Evolutionary conservation across 2,113 vertebrate genomes (phyloP).

Genomic region (Tonatia bakeri): DNA sequence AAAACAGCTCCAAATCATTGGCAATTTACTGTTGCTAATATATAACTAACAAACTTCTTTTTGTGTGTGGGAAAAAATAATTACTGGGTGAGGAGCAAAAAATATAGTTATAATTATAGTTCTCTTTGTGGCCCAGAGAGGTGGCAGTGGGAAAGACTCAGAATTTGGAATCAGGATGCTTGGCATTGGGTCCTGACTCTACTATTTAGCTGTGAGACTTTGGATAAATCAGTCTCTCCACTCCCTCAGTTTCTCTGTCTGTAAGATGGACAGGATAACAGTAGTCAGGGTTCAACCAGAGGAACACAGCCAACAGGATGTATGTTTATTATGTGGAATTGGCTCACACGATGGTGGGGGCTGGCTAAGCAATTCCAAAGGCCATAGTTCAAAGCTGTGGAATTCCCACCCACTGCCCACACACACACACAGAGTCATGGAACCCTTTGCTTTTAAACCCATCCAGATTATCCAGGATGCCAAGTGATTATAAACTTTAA

Average conservation of each 20-base stretch:
- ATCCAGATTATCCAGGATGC: neutral
- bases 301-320: neutral
- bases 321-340: neutral
- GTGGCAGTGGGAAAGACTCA: neutral
- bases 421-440: rapidly evolving
- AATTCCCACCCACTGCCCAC: neutral
- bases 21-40: neutral
- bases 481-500: neutral
- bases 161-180: neutral
- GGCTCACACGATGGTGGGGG: neutral
- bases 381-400: neutral
- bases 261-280: neutral
- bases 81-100: neutral
- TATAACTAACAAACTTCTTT: neutral
- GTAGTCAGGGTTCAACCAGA: neutral
- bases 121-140: neutral
- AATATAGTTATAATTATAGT: neutral
- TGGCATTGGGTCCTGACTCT: neutral
- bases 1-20: neutral
- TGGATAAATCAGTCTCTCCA: neutral
- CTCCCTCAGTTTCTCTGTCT: neutral
- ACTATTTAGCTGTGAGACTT: neutral
- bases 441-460: neutral
- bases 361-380: neutral
- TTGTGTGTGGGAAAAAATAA: neutral